Evolutionary conservation across 2,113 vertebrate genomes (phyloP).

Genomic region (Ictalurus furcatus): DNA sequence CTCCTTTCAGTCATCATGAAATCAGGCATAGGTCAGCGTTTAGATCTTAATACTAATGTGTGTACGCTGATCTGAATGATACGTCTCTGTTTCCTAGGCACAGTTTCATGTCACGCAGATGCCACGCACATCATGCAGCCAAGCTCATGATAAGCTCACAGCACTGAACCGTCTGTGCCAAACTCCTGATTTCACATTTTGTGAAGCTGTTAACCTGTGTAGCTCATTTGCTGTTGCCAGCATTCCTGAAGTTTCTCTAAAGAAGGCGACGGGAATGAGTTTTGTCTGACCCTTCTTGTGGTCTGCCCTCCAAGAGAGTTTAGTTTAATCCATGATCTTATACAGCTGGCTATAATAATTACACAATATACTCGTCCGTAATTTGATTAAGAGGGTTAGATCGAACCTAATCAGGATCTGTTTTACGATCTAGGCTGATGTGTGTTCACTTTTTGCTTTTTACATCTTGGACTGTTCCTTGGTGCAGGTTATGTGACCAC

Average conservation of each 20-base stretch:
- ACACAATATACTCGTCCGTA: not conserved
- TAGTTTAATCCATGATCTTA: not conserved
- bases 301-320: not conserved
- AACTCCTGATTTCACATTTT: not conserved
- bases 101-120: not conserved
- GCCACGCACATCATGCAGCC: not conserved
- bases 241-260: not conserved
- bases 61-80: not conserved
- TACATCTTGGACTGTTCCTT: constrained; percentile 14
- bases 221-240: not conserved
- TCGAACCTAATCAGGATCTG: not conserved
- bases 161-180: not conserved
- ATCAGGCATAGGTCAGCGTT: not conserved
- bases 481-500: constrained; percentile 33
- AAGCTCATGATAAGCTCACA: not conserved
- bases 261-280: not conserved
- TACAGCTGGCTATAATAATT: not conserved
- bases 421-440: not conserved
- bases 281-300: not conserved
- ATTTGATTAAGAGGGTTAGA: not conserved
- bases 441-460: constrained; percentile 8
- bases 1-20: not conserved
- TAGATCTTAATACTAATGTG: not conserved
- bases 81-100: not conserved
- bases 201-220: not conserved